These are phyloP conservation scores for fruit fly (Drosophila melanogaster) DNA, from an alignment of 1,140 invertebrate genomes.

Conservation along the genomic window DNA sequence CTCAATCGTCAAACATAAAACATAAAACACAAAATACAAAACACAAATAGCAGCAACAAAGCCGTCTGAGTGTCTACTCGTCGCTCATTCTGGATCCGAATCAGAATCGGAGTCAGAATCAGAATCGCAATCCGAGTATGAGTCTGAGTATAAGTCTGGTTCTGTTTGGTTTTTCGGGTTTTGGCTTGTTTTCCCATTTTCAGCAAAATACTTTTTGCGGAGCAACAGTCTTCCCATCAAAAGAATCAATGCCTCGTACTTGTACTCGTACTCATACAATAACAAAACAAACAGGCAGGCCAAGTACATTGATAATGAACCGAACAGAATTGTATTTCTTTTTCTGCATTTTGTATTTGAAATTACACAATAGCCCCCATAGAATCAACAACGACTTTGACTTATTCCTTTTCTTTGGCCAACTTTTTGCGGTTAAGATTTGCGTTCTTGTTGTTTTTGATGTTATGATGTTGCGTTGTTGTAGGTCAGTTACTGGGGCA, in stretches of 20 bases:
- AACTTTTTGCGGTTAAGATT: conserved; percentile 60
- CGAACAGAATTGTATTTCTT: conserved; percentile 53
- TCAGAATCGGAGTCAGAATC: conserved; percentile 31
- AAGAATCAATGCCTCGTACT: conserved; percentile 62
- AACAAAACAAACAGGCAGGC: conserved; percentile 25
- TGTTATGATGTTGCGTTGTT: conserved; percentile 39
- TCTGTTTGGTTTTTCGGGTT: conserved; percentile 25
- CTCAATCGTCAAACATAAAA: conserved; percentile 80
- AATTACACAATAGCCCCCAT: conserved; percentile 49
- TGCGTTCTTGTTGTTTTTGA: conserved; percentile 33
- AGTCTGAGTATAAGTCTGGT: conserved; percentile 36
- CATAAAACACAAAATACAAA: conserved; percentile 73
- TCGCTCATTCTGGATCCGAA: conserved; percentile 63
- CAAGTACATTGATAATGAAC: conserved; percentile 71
- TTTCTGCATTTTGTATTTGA: conserved; percentile 26
- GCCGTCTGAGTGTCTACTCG: conserved; percentile 80
- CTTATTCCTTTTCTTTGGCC: conserved; percentile 44
- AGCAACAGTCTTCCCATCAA: conserved; percentile 38
- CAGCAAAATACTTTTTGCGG: conserved; percentile 35
- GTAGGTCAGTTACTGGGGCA: conserved; percentile 71
- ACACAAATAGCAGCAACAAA: conserved; percentile 70
- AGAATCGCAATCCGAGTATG: conserved; percentile 27
- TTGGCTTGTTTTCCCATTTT: conserved; percentile 27
- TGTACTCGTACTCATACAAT: conserved; percentile 8
- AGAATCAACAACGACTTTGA: conserved; percentile 34